These are phyloP conservation scores for Bos taurus DNA, from an alignment of 2,113 vertebrate genomes.

Conservation along the genomic window ARS-UCD2.0 NC_037339.1:30625501-30626000, in stretches of 20 bases:
- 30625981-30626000: neutral
- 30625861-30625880: neutral
- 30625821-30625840: constrained; percentile 27
- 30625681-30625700: neutral
- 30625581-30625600: neutral
- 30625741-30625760: constrained; percentile 20
- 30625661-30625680: neutral
- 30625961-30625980: neutral
- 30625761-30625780: constrained; percentile 32
- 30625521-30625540: too few species aligned
- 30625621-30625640: neutral
- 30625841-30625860: neutral
- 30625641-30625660: neutral
- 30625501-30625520: neutral
- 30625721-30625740: neutral
- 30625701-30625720: neutral
- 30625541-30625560: neutral
- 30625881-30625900: constrained; percentile 7
- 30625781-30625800: constrained; percentile 7
- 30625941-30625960: neutral
- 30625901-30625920: neutral
- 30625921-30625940: neutral
- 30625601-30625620: neutral
- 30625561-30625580: neutral
- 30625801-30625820: constrained; percentile 56